Percentiles rank a stretch among this genome's conserved stretches.
phyloP scores from a whole-genome alignment of 2,888 invertebrate species.

The Acanthosepion lycidas region DNA sequence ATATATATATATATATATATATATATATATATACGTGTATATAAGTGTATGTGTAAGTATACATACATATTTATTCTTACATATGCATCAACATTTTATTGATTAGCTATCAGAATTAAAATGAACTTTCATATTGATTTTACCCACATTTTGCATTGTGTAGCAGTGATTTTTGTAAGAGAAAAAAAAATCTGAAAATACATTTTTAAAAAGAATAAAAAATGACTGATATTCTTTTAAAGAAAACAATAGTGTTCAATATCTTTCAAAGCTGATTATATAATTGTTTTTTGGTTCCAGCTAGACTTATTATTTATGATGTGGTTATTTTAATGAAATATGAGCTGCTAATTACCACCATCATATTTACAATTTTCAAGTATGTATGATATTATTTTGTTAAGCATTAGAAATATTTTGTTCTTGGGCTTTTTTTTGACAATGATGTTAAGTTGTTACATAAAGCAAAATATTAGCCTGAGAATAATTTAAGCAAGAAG shows the following conservation, averaged over 20 bases:
- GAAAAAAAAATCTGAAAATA: neutral
- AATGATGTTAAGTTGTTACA: too few species aligned
- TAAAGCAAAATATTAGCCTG: too few species aligned
- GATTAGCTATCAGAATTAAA: neutral
- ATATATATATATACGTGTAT: too few species aligned
- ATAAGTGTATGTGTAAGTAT: neutral
- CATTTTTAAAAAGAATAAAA: neutral
- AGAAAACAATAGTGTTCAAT: neutral
- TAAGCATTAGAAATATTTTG: too few species aligned
- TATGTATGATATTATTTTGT: too few species aligned
- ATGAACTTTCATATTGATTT: slow-evolving; percentile 33
- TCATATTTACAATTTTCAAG: too few species aligned
- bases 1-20: too few species aligned
- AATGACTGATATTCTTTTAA: neutral
- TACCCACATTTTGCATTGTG: neutral
- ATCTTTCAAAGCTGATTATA: neutral
- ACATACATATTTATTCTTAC: neutral
- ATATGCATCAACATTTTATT: neutral
- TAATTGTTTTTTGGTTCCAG: neutral
- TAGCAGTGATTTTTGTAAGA: neutral
- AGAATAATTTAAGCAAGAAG: too few species aligned
- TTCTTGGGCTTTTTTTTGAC: too few species aligned
- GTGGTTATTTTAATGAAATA: neutral
- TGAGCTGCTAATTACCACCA: too few species aligned
- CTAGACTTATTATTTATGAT: neutral